phyloP scores from a whole-genome alignment of 2,113 vertebrate genomes.

The Microtus montanus region DNA sequence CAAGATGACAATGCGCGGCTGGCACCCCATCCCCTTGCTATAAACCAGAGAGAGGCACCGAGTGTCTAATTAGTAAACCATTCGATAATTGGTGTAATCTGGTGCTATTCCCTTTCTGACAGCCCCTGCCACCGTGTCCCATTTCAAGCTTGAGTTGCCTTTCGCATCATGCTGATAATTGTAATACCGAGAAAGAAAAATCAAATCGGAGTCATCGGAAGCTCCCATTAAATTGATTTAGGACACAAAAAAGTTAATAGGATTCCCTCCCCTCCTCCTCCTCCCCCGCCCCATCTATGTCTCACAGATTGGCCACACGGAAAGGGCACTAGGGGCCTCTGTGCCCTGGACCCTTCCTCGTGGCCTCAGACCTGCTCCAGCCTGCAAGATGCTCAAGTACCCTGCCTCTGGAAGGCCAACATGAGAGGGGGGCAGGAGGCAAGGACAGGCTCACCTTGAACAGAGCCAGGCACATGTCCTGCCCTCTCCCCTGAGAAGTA shows the following conservation, averaged over 20 bases:
- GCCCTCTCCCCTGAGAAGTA: rapidly evolving
- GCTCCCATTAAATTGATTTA: constrained; percentile 66
- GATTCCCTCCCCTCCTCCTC: neutral
- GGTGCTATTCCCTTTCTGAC: constrained; percentile 59
- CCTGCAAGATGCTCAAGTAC: rapidly evolving
- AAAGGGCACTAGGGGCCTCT: neutral
- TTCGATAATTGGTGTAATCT: constrained; percentile 70
- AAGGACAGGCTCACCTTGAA: neutral
- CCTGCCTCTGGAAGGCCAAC: rapidly evolving
- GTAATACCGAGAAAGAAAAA: constrained; percentile 69
- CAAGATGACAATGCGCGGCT: neutral
- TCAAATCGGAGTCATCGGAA: constrained; percentile 68
- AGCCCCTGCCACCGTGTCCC: constrained; percentile 16
- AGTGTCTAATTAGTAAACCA: constrained; percentile 73
- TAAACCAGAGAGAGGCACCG: neutral
- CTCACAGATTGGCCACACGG: rapidly evolving
- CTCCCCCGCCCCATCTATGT: rapidly evolving
- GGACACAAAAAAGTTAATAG: constrained; percentile 53
- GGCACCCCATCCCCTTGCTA: neutral
- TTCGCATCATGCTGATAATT: constrained; percentile 42
- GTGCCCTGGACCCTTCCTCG: neutral
- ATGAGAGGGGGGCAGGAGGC: rapidly evolving
- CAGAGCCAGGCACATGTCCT: rapidly evolving
- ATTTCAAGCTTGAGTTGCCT: constrained; percentile 63
- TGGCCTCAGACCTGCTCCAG: neutral